A percentile compares a stretch with the other conserved stretches of the same genome.
Conservation (phyloP, 35 echinoderm and acorn worm genomes). For the Amphiura filiformis region DNA sequence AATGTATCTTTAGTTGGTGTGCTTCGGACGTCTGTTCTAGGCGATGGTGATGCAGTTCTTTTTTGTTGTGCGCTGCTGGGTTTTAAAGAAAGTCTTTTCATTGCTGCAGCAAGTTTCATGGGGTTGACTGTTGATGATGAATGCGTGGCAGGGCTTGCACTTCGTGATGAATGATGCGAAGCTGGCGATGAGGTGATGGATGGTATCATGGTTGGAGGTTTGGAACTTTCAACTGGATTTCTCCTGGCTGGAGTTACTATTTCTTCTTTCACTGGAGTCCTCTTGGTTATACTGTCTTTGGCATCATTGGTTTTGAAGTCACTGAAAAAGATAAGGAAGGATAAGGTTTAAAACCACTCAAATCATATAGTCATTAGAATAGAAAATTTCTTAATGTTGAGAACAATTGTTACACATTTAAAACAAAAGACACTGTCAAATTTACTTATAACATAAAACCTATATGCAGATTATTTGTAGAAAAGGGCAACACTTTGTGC, state of each 20-base stretch:
- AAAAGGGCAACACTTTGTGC: no score
- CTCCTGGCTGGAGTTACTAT: background rate
- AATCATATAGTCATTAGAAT: no score
- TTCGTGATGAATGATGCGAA: background rate
- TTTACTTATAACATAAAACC: no score
- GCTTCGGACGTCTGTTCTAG: background rate
- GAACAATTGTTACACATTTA: no score
- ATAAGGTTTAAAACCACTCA: background rate
- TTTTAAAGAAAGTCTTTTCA: slow-evolving; percentile 55
- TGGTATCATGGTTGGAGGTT: background rate
- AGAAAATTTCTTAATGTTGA: no score
- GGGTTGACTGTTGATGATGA: slow-evolving; percentile 58
- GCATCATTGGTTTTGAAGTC: background rate
- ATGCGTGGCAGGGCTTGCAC: slow-evolving; percentile 5
- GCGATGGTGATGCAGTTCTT: background rate
- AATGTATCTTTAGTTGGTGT: no score
- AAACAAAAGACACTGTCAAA: no score
- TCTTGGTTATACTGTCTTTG: slow-evolving; percentile 20
- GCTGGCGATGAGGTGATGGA: background rate
- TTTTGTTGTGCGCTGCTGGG: background rate
- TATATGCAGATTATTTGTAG: no score
- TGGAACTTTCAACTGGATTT: slow-evolving; percentile 1
- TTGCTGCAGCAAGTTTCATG: slow-evolving; percentile 67
- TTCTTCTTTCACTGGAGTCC: slow-evolving; percentile 30
- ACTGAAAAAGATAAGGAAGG: background rate